phyloP scores from a whole-genome alignment of 2,888 invertebrate species.

The Aquatica leii region DNA sequence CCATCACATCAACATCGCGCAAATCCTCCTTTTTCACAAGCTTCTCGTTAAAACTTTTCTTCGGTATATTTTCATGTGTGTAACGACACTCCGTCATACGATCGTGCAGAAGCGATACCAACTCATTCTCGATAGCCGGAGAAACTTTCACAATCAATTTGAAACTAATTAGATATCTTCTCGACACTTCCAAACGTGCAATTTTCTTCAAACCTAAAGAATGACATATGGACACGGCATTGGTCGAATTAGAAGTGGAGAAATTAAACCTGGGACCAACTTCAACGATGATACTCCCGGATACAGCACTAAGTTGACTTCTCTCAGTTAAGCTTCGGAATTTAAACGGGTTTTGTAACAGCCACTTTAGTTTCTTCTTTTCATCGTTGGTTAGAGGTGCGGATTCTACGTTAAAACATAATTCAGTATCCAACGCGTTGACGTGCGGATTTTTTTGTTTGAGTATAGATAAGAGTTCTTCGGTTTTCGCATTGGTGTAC shows the following conservation, averaged over 20 bases:
- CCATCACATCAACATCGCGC: conserved; percentile 84
- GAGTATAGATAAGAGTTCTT: conserved; percentile 66
- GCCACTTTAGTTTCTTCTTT: conserved; percentile 75
- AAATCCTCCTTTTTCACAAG: conserved; percentile 74
- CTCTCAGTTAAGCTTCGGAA: conserved; percentile 66
- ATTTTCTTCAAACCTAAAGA: conserved; percentile 81
- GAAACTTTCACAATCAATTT: conserved; percentile 56
- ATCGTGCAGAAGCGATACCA: conserved; percentile 79
- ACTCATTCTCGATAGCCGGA: conserved; percentile 58
- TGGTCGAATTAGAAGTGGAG: conserved; percentile 95
- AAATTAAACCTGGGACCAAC: conserved; percentile 94
- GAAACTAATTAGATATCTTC: conserved; percentile 75
- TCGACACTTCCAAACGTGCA: conserved; percentile 82
- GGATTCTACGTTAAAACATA: conserved; percentile 82
- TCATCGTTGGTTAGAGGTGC: conserved; percentile 68
- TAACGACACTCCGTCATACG: conserved; percentile 95
- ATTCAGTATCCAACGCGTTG: conserved; percentile 71
- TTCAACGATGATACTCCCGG: conserved; percentile 72
- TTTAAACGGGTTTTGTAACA: conserved; percentile 76
- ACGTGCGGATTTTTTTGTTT: conserved; percentile 62
- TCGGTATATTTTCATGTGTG: conserved; percentile 69
- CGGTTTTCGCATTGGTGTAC: conserved; percentile 67
- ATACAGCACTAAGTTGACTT: conserved; percentile 61
- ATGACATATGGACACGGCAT: conserved; percentile 93
- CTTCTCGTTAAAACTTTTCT: conserved; percentile 73